Base-by-base conservation (phyloP, 2,797 vertebrate genomes). In the Sciurus vulgaris region DNA sequence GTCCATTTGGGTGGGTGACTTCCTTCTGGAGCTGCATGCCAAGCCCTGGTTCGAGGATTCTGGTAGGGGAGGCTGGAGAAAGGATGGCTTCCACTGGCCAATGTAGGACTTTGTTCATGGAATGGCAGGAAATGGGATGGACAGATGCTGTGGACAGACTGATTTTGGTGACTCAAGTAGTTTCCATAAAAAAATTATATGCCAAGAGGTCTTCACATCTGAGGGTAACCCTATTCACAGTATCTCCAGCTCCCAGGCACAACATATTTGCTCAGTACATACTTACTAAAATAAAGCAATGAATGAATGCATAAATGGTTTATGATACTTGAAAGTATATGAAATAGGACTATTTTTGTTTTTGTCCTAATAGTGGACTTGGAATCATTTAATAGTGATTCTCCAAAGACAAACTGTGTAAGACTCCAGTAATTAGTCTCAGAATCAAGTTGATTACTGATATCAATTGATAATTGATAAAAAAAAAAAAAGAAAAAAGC, bases 251-350 rank as follows among this genome's bases (percentile, higher is more conserved):
- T 44, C 6, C 14, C 7, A 61, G 2, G 4, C 5, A 77, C 14
- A 15, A 78, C n/a, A 11, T 17, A 17, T 69, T 30, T 85, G 4
- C 30, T 91, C 26, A 65, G 35, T 47, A 79, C 81, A 63, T 69
- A 89, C 24, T 47, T 76, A 30, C 61, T 74, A 91, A 38, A 38
- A 38, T 38, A 38, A 93, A 76, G 70, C 70, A 93, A 61, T 33
- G 3, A 82, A 72, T 49, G 6, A 65, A 30, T 79, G 44, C n/a
- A 84, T 47, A 86, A 91, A 86, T 88, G n/a, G 22, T 54, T 15
- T 65, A 28, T 44, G 41, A 78, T 74, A 18, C 13, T 86, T 96
- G 13, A 73, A 86, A 82, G 70, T 81, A 81, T 61, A 81, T 83
- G 76, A 93, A 86, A 89, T 56, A 77, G 56, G 13, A 89, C 61